A percentile compares a stretch with the other conserved stretches of the same genome.
These are phyloP conservation scores for Drosophila repleta DNA, from an alignment of 1,140 invertebrate species.

Conservation along the genomic window DNA sequence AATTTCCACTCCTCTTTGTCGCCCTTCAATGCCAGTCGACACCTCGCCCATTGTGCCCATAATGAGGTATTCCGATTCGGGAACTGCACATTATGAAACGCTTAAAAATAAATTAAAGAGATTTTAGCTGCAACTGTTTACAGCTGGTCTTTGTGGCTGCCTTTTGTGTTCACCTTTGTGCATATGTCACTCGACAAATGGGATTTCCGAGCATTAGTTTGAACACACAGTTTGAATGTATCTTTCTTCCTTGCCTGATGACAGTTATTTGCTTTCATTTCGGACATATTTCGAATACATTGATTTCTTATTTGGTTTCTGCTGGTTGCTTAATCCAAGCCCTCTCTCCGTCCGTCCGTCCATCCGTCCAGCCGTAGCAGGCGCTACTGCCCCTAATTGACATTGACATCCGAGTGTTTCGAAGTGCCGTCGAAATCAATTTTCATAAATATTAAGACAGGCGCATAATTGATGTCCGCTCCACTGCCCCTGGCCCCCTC, in stretches of 20 bases:
- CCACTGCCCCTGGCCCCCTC: constrained; percentile 22
- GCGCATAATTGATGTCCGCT: constrained; percentile 72
- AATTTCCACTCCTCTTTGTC: background rate
- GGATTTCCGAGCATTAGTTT: constrained; percentile 46
- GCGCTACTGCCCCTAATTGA: constrained; percentile 65
- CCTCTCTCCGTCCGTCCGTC: too few species aligned
- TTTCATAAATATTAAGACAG: constrained; percentile 81
- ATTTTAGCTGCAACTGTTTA: constrained; percentile 45
- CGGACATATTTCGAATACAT: background rate
- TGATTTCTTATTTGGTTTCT: constrained; percentile 1
- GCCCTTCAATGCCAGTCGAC: constrained; percentile 56
- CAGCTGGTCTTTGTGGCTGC: constrained; percentile 44
- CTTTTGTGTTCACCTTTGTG: constrained; percentile 20
- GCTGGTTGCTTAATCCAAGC: constrained; percentile 22
- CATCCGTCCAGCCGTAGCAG: constrained; percentile 16
- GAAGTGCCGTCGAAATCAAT: constrained; percentile 66
- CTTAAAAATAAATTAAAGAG: constrained; percentile 74
- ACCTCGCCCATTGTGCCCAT: constrained; percentile 60
- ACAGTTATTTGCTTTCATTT: background rate
- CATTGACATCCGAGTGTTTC: constrained; percentile 69
- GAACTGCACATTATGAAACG: constrained; percentile 52
- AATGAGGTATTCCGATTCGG: constrained; percentile 42
- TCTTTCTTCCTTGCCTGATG: background rate
- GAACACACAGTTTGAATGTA: constrained; percentile 3
- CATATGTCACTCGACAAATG: constrained; percentile 39